Base-by-base conservation (phyloP, 2,797 vertebrate genomes). In the Somateria mollissima region DNA sequence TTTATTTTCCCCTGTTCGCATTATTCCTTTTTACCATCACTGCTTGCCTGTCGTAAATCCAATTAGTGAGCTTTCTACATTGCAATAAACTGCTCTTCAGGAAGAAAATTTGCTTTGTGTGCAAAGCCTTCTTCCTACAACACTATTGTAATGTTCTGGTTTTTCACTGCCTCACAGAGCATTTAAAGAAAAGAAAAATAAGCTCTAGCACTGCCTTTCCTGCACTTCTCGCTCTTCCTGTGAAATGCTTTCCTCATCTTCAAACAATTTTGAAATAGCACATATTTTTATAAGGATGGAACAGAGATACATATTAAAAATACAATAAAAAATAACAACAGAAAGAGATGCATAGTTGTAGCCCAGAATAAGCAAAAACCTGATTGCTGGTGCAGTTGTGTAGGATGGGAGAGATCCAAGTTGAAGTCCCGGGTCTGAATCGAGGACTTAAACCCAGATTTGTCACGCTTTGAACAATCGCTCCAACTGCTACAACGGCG, bases 1-100 rank as follows among this genome's bases (percentile, higher is more conserved):
- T 97, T 97, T 96, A 96, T 98, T 98, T 97, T 97, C 94, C 95
- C 89, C 85, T 91, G 72, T 90, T 67, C 90, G 78, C 90, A 13
- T 92, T 82, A 87, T 79, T 91, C 60, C 24, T 89, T 93, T 87
- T 81, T 89, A 51, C 77, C 49, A 74, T 76, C 66, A 27, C 65
- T 91, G 37, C 67, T 93, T 94, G 88, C 84, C 61, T 89, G 71
- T 85, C 14, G 6, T 95, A 93, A 96, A 94, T 96, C 83, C 91
- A 96, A 83, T 96, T 97, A 94, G 91, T 53, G 78, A 90, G 80
- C 86, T 92, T 94, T 80, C 78, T 80, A 49, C 87, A 80, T 94
- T 83, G 91, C 81, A 89, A 74, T 92, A 93, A 95, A 95, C 69
- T 77, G 81, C 54, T 96, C 86, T 90, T 90, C 61, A 49, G 81